A percentile compares a stretch with the other conserved stretches of the same genome.
These are phyloP conservation scores for Corydoras maculifer DNA, from an alignment of 2,113 vertebrate species.

Conservation along the genomic window DNA sequence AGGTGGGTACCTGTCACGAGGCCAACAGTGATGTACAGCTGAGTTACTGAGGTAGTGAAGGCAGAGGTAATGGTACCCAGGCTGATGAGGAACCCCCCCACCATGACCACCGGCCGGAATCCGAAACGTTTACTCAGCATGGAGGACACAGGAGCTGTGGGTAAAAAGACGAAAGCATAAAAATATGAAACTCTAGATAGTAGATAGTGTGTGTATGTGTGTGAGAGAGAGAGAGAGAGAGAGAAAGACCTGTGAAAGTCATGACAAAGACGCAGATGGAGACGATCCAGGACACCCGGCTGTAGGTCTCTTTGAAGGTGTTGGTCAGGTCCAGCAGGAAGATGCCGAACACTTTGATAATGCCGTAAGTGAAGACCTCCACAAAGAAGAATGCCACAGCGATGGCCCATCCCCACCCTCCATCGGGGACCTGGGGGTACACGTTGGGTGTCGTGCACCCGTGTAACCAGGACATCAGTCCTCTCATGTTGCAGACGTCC, in stretches of 20 bases:
- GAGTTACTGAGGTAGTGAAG: constrained; percentile 70
- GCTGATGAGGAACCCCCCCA: constrained; percentile 79
- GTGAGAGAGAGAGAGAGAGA: neutral
- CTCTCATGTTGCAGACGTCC: constrained; percentile 61
- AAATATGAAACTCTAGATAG: neutral
- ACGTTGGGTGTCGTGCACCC: constrained; percentile 70
- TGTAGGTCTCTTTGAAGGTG: constrained; percentile 84
- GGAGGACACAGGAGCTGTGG: constrained; percentile 81
- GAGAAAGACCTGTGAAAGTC: constrained; percentile 77
- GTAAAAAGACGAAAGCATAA: constrained; percentile 7
- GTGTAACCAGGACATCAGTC: constrained; percentile 56
- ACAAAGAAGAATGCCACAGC: constrained; percentile 85
- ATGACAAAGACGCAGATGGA: constrained; percentile 93
- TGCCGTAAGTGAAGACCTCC: constrained; percentile 85
- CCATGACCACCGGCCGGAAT: constrained; percentile 81
- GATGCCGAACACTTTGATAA: constrained; percentile 90
- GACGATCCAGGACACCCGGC: constrained; percentile 87
- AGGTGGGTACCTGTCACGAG: constrained; percentile 73
- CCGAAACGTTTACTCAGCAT: constrained; percentile 81
- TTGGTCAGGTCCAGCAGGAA: constrained; percentile 87
- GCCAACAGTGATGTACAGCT: constrained; percentile 89
- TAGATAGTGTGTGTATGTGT: neutral
- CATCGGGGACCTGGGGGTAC: constrained; percentile 84
- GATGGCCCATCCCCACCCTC: constrained; percentile 91
- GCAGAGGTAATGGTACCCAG: constrained; percentile 74